Conservation (phyloP, 2,888 invertebrate species). For the Drosophila nr. fundita region DNA sequence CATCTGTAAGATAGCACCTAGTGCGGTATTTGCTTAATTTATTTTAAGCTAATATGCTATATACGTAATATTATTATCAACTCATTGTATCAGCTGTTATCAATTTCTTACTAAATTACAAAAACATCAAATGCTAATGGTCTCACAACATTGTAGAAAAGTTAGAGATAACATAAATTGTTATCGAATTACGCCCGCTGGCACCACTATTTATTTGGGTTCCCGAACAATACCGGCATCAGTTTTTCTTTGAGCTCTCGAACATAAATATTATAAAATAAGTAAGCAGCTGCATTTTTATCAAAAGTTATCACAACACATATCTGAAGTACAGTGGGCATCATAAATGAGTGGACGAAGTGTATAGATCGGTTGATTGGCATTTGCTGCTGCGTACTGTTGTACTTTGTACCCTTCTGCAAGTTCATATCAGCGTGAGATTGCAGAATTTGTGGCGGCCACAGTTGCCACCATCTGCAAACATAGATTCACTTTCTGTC, state of each 20-base stretch:
- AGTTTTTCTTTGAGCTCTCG: constrained; percentile 50
- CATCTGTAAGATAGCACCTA: neutral
- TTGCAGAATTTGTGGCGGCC: constrained; percentile 54
- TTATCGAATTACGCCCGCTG: neutral
- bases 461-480: constrained; percentile 26
- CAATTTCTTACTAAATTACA: neutral
- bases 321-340: constrained; percentile 1
- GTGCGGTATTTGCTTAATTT: neutral
- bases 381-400: neutral
- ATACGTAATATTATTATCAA: neutral
- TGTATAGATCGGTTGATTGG: constrained; percentile 18
- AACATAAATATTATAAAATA: constrained; percentile 56
- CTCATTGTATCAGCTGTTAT: neutral
- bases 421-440: constrained; percentile 63
- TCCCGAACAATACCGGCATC: constrained; percentile 42
- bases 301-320: constrained; percentile 7
- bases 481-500: neutral
- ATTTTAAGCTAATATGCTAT: neutral
- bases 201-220: constrained; percentile 41
- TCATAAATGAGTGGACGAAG: constrained; percentile 16
- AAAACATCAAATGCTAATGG: neutral
- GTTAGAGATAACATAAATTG: neutral
- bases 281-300: constrained; percentile 53
- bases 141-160: neutral
- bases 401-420: constrained; percentile 65